Percentiles rank a stretch among this genome's conserved stretches.
Evolutionary conservation across 2,888 invertebrate genomes (phyloP).

Genomic region (Mimachlamys varia): DNA sequence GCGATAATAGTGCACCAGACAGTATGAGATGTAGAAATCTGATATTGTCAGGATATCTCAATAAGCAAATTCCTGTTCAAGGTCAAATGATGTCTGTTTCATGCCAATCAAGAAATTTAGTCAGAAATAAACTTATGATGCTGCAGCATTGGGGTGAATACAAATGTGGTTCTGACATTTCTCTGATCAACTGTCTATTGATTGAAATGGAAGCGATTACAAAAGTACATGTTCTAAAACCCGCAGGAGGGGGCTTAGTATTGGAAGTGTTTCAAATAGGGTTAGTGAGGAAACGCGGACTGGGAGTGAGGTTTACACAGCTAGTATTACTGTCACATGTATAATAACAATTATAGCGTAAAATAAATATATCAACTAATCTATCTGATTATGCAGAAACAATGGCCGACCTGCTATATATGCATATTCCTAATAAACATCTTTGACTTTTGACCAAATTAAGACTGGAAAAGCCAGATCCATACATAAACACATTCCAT

Average conservation of each 20-base stretch:
- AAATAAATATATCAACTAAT: neutral
- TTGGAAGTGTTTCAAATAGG: neutral
- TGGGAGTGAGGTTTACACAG: neutral
- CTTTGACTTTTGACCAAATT: neutral
- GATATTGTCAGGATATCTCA: constrained; percentile 21
- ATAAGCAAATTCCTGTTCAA: neutral
- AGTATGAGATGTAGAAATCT: neutral
- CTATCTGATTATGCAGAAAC: neutral
- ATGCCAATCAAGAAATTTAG: constrained; percentile 36
- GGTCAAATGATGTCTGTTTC: constrained; percentile 13
- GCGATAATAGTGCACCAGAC: neutral
- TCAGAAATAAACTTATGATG: constrained; percentile 1
- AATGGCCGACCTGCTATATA: neutral
- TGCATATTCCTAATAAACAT: neutral
- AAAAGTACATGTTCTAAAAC: constrained; percentile 6
- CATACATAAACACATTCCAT: neutral
- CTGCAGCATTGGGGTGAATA: neutral
- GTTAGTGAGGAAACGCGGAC: neutral
- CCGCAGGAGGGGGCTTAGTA: neutral
- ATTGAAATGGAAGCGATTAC: constrained; percentile 7
- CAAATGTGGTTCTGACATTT: neutral
- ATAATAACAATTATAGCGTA: neutral
- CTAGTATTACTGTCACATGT: neutral
- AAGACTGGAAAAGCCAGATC: neutral
- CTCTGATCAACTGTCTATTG: neutral